These are phyloP conservation scores for Heloderma charlesbogerti DNA, from an alignment of 2,113 vertebrate genomes.

Conservation along the genomic window DNA sequence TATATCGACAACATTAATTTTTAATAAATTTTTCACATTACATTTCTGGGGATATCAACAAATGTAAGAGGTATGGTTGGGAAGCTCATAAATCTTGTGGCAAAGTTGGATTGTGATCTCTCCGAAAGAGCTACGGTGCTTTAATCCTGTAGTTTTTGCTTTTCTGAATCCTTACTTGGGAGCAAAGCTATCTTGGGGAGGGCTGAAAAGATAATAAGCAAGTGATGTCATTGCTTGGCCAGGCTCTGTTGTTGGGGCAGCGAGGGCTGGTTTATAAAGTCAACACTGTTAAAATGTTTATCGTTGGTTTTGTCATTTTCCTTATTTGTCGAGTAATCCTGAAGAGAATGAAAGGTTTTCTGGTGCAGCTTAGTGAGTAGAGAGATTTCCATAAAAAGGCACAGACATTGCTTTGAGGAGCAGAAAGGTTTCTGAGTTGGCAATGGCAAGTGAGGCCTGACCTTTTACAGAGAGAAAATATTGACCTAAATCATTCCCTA, in stretches of 20 bases:
- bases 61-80: neutral
- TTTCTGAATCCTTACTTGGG: conserved; percentile 74
- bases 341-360: conserved; percentile 70
- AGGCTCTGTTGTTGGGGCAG: conserved; percentile 54
- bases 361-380: conserved; percentile 64
- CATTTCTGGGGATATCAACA: neutral
- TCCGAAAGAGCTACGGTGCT: neutral
- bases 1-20: rapidly evolving
- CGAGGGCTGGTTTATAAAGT: conserved; percentile 64
- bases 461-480: conserved; percentile 69
- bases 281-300: conserved; percentile 75
- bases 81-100: neutral
- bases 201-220: conserved; percentile 48
- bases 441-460: conserved; percentile 66
- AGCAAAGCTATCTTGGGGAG: conserved; percentile 44
- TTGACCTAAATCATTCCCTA: conserved; percentile 66
- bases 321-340: conserved; percentile 79
- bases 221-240: conserved; percentile 73
- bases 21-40: neutral
- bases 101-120: rapidly evolving
- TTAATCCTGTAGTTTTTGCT: neutral
- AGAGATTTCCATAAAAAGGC: conserved; percentile 86
- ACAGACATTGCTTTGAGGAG: conserved; percentile 75
- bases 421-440: conserved; percentile 75
- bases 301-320: conserved; percentile 70